These are phyloP conservation scores for Drosophila atripex DNA, from an alignment of 2,888 invertebrate species.

Conservation along the genomic window DNA sequence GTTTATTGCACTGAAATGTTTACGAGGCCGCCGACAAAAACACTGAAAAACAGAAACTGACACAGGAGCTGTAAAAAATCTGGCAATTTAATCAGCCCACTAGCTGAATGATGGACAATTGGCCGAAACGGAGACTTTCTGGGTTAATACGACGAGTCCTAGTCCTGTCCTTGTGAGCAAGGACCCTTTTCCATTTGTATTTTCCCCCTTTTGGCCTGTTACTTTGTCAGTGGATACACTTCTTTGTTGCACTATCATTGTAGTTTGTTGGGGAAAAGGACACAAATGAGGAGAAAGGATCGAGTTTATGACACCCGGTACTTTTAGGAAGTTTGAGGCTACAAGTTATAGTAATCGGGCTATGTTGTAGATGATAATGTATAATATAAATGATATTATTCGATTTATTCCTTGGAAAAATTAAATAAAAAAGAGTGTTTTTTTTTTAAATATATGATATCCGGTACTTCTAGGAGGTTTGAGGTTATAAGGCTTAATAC, in stretches of 20 bases:
- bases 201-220: neutral
- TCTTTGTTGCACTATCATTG: neutral
- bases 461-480: too few relatives aligned
- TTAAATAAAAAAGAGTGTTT: too few relatives aligned
- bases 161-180: neutral
- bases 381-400: too few relatives aligned
- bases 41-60: neutral
- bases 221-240: conserved; percentile 1
- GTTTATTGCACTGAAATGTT: conserved; percentile 39
- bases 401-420: too few relatives aligned
- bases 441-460: neutral
- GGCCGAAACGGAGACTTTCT: conserved; percentile 1
- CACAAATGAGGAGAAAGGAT: neutral
- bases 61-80: conserved; percentile 1
- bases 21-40: conserved; percentile 15
- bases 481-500: too few relatives aligned
- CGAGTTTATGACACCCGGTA: too few relatives aligned
- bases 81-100: conserved; percentile 15
- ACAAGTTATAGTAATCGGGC: too few relatives aligned
- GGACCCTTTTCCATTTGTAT: conserved; percentile 8
- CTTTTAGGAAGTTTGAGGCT: too few relatives aligned
- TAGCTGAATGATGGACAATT: conserved; percentile 9
- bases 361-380: too few relatives aligned
- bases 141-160: conserved; percentile 1
- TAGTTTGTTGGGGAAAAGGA: too few relatives aligned